Base-by-base conservation (phyloP, 2,797 vertebrate species). In the Chromis chromis region DNA sequence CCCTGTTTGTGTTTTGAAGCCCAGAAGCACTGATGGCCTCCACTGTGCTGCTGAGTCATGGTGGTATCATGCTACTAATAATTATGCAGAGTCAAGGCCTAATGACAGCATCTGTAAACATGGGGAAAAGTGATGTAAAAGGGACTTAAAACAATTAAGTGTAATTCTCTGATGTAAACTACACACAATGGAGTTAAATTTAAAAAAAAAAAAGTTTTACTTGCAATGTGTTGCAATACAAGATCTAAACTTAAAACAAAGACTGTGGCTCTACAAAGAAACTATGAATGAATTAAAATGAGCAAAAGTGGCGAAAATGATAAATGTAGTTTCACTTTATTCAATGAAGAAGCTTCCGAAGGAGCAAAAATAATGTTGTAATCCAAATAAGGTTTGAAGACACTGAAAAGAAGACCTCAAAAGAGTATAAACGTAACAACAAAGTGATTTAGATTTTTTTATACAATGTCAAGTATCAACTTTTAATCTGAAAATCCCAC, bases 11-110 rank as follows among this genome's bases (percentile, higher is more conserved):
- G 73, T 55, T 81, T 72, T 4, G 76, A 57, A 12, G 63, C 69
- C 69, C 46, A 74, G 52, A 58, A 9, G 8, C 44, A 39, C 25
- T 52, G 25, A 28, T 56, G 40, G 49, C 70, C 56, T 70, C 42
- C 39, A 11, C 63, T 65, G 22, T 65, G 82, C 83, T 65, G 82
- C 83, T 87, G 86, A 91, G 70, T 90, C 85, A 92, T 56, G 39
- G 27, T 79, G 62, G 57, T 16, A 52, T 81, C 76, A 70, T 64
- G 56, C 31, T 52, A 19, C 48, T 58, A 24, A 49, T 71, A 6
- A 49, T 71, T 33, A 69, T 21, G 61, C 33, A 33, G 39, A 33
- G 25, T 6, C 10, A 27, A 57, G 50, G 65, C 21, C 33, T 36
- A 3, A 22, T 28, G 8, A 11, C 63, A 50, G 76, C 49, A 48